A percentile compares a stretch with the other conserved stretches of the same genome.
These are phyloP conservation scores for Rhinichthys osculus DNA, from an alignment of 2,797 vertebrate genomes.

Conservation along the genomic window DNA sequence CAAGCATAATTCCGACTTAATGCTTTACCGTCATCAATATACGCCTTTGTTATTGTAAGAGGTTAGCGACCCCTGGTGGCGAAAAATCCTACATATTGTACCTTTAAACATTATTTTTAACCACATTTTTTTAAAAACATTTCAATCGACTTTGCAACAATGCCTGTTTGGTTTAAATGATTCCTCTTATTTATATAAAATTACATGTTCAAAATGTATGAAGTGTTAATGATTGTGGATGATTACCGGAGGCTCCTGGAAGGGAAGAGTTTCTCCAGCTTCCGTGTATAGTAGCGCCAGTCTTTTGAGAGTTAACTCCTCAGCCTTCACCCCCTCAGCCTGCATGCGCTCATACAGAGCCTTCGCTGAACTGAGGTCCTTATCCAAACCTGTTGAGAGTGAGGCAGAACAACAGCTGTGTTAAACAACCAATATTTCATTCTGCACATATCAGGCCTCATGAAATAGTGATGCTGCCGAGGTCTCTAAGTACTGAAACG, in stretches of 20 bases:
- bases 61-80: too few relatives aligned
- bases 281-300: slow-evolving; percentile 83
- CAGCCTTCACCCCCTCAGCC: slow-evolving; percentile 72
- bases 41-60: too few relatives aligned
- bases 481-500: slow-evolving; percentile 70
- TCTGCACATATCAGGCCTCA: slow-evolving; percentile 35
- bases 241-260: slow-evolving; percentile 90
- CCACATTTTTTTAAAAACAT: neutral
- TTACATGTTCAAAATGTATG: neutral
- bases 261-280: slow-evolving; percentile 83
- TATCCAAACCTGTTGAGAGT: slow-evolving; percentile 78
- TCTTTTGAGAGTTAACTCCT: slow-evolving; percentile 87
- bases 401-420: slow-evolving; percentile 35
- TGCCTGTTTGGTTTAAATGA: neutral
- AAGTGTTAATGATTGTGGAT: neutral
- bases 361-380: slow-evolving; percentile 83
- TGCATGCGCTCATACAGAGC: slow-evolving; percentile 80
- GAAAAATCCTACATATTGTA: too few relatives aligned
- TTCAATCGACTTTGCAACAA: neutral
- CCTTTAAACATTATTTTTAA: neutral
- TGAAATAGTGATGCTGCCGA: slow-evolving; percentile 60
- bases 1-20: too few relatives aligned
- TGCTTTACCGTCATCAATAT: too few relatives aligned
- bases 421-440: slow-evolving; percentile 21
- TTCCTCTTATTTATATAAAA: neutral